Conservation (phyloP, 2,113 vertebrate species). For the Pluvialis apricaria region DNA sequence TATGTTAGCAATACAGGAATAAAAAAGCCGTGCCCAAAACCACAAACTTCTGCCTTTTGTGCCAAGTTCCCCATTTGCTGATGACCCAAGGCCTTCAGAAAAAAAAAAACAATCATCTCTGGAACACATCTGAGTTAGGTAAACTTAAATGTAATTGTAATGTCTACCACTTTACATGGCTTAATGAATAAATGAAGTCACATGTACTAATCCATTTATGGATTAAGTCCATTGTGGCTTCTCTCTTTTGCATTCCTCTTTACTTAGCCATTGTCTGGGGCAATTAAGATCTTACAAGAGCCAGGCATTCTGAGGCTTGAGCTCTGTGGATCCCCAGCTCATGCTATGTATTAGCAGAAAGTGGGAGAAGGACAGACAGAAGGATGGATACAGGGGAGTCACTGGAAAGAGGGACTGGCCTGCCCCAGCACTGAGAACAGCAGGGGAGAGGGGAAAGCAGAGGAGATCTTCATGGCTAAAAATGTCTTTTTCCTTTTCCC, state of each 20-base stretch:
- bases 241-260: not conserved
- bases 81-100: not conserved
- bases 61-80: not conserved
- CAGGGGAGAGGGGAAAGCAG: not conserved
- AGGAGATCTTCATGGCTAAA: not conserved
- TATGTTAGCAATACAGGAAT: too few species aligned
- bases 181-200: not conserved
- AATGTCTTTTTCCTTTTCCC: not conserved
- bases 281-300: not conserved
- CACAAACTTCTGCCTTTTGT: not conserved
- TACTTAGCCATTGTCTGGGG: not conserved
- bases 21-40: not conserved
- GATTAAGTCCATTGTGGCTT: not conserved
- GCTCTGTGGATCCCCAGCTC: not conserved
- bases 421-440: not conserved
- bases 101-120: not conserved
- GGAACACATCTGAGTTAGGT: too few species aligned
- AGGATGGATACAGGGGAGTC: too few species aligned
- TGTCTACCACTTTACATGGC: too few species aligned
- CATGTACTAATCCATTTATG: not conserved
- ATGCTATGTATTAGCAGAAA: not conserved
- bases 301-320: not conserved
- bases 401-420: not conserved
- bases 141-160: not conserved
- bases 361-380: not conserved